phyloP scores from a whole-genome alignment of 2,888 invertebrate species.

The Acanthococcus lagerstroemiae region DNA sequence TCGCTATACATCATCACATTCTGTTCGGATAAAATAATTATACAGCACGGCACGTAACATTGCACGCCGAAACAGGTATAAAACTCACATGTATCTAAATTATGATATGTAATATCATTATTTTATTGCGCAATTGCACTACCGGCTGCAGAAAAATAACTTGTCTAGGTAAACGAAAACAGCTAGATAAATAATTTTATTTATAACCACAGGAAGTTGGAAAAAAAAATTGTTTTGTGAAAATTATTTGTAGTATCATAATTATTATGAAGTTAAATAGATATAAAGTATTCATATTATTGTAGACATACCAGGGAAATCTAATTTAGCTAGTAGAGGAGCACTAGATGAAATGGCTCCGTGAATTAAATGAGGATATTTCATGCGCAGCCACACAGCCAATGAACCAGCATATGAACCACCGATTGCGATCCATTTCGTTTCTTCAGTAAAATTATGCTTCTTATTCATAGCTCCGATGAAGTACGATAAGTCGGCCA shows the following conservation, averaged over 20 bases:
- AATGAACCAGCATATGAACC: constrained; percentile 90
- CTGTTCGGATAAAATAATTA: neutral
- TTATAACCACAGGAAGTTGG: no score
- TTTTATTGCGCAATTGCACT: no score
- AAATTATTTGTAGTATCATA: neutral
- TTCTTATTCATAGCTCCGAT: constrained; percentile 58
- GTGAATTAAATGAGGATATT: constrained; percentile 78
- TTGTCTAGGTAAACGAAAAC: no score
- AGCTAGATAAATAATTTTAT: neutral
- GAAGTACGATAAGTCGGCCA: constrained; percentile 79
- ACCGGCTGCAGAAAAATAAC: no score
- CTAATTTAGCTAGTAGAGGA: constrained; percentile 72
- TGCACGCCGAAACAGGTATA: no score
- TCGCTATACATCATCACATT: neutral
- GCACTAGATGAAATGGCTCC: constrained; percentile 84
- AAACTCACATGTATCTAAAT: no score
- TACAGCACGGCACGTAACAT: no score
- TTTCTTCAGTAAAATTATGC: constrained; percentile 49
- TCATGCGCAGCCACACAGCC: constrained; percentile 79
- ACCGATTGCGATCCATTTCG: constrained; percentile 88
- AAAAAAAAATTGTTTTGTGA: neutral
- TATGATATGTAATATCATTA: no score
- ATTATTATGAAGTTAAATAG: neutral
- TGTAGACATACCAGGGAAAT: neutral
- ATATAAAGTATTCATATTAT: neutral